A percentile compares a stretch with the other conserved stretches of the same genome.
Conservation (phyloP, 2,888 invertebrate species). For the Atrina japonica region DNA sequence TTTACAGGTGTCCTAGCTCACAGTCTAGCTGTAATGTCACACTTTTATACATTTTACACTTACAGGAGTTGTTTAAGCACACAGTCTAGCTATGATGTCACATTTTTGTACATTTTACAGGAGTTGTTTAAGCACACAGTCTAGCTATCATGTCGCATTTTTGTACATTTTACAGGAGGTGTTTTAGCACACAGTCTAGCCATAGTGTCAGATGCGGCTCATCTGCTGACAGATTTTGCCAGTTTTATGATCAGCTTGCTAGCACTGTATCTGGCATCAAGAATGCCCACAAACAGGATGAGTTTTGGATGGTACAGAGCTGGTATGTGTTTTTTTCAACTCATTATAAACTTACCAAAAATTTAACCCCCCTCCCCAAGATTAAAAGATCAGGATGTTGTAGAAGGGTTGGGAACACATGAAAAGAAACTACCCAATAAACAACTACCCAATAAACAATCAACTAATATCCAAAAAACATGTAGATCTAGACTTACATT, state of each 20-base stretch:
- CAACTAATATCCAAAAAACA: too few species aligned
- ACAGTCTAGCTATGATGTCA: too few species aligned
- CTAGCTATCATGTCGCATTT: background rate
- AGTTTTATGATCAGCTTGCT: conserved; percentile 99
- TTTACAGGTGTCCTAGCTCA: too few species aligned
- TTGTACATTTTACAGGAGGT: conserved; percentile 84
- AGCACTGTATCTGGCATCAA: conserved; percentile 91
- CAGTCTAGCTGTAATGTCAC: too few species aligned
- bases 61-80: background rate
- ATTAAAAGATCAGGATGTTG: too few species aligned
- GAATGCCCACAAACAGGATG: conserved; percentile 92
- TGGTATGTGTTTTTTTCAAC: conserved; percentile 82
- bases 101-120: background rate
- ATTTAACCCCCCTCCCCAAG: too few species aligned
- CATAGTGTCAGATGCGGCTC: conserved; percentile 97
- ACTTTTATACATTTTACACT: too few species aligned
- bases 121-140: background rate
- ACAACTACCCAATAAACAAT: too few species aligned
- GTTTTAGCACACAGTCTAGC: conserved; percentile 88
- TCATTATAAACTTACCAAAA: background rate
- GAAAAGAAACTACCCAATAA: too few species aligned
- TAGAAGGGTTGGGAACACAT: too few species aligned
- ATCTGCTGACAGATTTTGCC: conserved; percentile 97
- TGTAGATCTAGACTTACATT: too few species aligned
- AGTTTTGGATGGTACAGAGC: conserved; percentile 97